phyloP scores from a whole-genome alignment of 1,140 invertebrate species.

The Choristoneura fumiferana region DNA sequence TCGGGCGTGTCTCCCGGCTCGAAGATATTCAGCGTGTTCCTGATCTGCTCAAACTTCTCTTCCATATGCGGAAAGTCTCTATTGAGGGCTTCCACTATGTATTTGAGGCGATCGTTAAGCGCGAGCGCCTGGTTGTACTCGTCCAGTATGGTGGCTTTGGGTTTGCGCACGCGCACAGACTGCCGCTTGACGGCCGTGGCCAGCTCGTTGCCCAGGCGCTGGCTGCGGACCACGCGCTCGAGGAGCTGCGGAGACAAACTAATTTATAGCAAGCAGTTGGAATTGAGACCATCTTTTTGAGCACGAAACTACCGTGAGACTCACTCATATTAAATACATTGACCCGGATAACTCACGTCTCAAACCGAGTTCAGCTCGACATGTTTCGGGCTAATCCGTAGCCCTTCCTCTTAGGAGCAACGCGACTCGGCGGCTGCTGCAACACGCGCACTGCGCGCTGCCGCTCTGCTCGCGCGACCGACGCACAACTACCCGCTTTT shows the following conservation, averaged over 20 bases:
- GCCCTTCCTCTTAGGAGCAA: too few species aligned
- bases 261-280: neutral
- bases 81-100: conserved; percentile 35
- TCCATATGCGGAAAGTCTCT: conserved; percentile 52
- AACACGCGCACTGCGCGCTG: too few species aligned
- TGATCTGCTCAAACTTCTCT: conserved; percentile 43
- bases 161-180: conserved; percentile 45
- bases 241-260: conserved; percentile 42
- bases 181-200: conserved; percentile 53
- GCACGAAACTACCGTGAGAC: too few species aligned
- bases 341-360: too few species aligned
- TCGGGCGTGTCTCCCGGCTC: conserved; percentile 40
- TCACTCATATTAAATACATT: too few species aligned
- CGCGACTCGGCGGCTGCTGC: too few species aligned
- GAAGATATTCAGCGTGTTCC: conserved; percentile 57
- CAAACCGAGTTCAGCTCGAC: too few species aligned
- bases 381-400: too few species aligned
- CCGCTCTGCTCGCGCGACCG: too few species aligned
- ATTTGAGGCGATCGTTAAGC: conserved; percentile 48
- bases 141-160: conserved; percentile 39
- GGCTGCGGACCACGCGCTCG: conserved; percentile 63
- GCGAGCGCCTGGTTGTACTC: conserved; percentile 48
- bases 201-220: conserved; percentile 57
- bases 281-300: too few species aligned
- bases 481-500: too few species aligned